These are phyloP conservation scores for Chaetophractus vellerosus DNA, from an alignment of 2,797 vertebrate genomes.

Conservation along the genomic window DNA sequence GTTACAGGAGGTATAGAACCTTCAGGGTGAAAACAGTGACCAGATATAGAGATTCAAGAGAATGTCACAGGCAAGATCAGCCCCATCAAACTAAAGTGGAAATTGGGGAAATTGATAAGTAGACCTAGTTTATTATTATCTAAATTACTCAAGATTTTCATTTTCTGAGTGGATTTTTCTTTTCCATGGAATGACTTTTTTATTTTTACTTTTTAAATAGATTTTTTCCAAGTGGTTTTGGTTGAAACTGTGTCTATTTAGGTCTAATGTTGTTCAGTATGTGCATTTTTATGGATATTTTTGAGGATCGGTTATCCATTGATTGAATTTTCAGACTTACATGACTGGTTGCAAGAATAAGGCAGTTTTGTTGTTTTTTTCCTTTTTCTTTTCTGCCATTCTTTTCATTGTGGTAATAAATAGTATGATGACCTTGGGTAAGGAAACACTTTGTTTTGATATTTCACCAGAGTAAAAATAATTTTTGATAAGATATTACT, in stretches of 20 bases:
- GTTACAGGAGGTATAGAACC: background rate
- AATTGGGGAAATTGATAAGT: background rate
- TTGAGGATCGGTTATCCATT: background rate
- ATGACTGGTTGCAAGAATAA: constrained; percentile 35
- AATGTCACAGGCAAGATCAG: background rate
- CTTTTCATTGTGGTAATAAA: constrained; percentile 33
- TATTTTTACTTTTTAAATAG: constrained; percentile 34
- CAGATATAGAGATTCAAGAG: background rate
- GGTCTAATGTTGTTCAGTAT: background rate
- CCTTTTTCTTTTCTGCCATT: rapidly evolving
- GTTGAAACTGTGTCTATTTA: background rate
- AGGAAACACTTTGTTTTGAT: constrained; percentile 17
- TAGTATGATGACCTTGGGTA: background rate
- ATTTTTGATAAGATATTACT: constrained; percentile 56
- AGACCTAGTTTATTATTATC: background rate
- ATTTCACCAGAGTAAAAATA: constrained; percentile 59
- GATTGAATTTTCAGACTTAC: constrained; percentile 28
- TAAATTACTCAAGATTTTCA: background rate
- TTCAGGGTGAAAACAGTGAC: background rate
- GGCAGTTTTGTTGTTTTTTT: background rate
- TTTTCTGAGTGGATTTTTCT: constrained; percentile 14
- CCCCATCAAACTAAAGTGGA: background rate
- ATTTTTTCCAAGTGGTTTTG: background rate
- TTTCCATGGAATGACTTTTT: background rate
- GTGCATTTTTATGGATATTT: background rate